phyloP scores from a whole-genome alignment of 2,113 vertebrate species.

The Cyrtonyx montezumae region DNA sequence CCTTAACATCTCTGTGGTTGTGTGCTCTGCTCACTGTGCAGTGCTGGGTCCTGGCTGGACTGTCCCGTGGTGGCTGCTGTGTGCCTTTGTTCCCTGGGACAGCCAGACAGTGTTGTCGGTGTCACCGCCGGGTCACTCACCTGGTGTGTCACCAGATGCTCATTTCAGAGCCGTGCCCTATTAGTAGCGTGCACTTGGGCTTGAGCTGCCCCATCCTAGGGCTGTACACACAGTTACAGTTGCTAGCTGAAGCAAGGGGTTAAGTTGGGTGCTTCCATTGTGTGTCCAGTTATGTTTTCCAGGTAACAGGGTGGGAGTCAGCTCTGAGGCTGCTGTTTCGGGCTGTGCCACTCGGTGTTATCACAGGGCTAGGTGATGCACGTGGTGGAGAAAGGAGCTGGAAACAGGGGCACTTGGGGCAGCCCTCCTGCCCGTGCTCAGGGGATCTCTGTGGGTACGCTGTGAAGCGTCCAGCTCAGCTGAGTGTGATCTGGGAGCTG shows the following conservation, averaged over 20 bases:
- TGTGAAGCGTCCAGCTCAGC: rapidly evolving
- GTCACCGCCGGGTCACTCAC: not conserved
- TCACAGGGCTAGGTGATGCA: not conserved
- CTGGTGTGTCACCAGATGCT: not conserved
- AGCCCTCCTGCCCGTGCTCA: rapidly evolving
- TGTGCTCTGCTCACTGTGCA: too few species aligned
- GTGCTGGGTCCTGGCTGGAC: too few species aligned
- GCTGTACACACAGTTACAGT: not conserved
- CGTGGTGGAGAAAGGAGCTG: not conserved
- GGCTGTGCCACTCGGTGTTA: not conserved
- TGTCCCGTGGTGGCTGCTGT: not conserved
- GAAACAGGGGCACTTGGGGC: rapidly evolving
- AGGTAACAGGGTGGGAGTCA: not conserved
- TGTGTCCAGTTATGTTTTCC: not conserved
- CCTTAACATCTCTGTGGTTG: too few species aligned
- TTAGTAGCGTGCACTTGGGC: not conserved
- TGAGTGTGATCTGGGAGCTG: not conserved
- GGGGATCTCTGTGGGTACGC: not conserved
- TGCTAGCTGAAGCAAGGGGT: not conserved
- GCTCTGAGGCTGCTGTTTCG: not conserved
- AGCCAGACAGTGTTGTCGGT: not conserved
- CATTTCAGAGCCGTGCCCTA: not conserved
- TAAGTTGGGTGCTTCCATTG: not conserved
- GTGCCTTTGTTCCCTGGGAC: not conserved
- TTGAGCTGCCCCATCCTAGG: not conserved